These are phyloP conservation scores for Cairina moschata DNA, from an alignment of 2,113 vertebrate species.

Conservation along the genomic window DNA sequence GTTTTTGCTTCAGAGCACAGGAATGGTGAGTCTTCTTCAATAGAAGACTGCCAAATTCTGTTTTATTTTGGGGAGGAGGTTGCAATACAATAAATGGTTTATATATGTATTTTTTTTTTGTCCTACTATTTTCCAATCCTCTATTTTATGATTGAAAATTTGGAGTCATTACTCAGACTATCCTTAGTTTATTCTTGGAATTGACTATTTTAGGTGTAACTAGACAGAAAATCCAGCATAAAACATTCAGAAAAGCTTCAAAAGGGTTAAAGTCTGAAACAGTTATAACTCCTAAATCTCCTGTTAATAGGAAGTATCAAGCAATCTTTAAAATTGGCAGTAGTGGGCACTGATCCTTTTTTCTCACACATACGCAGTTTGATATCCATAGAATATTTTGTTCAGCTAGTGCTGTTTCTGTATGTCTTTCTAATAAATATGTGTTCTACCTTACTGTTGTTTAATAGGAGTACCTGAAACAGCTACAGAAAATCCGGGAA, in stretches of 20 bases:
- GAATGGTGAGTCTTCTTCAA: neutral
- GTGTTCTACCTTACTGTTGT: neutral
- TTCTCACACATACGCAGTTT: neutral
- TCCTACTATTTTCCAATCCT: neutral
- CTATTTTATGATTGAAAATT: neutral
- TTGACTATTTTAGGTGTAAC: neutral
- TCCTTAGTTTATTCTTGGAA: neutral
- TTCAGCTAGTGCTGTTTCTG: neutral
- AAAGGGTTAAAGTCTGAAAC: neutral
- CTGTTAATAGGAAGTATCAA: neutral
- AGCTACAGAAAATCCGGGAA: constrained; percentile 85
- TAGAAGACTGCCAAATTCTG: neutral
- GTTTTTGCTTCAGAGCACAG: neutral
- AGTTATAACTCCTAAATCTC: neutral
- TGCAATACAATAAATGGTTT: neutral
- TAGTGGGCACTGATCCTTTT: neutral
- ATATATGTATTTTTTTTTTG: neutral
- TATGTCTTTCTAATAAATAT: neutral
- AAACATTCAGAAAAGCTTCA: neutral
- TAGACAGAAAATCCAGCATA: neutral
- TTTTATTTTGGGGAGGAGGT: neutral
- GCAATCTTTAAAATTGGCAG: neutral
- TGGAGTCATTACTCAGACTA: neutral
- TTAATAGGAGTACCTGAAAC: constrained; percentile 85
- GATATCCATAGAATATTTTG: neutral